Evolutionary conservation across 1,140 invertebrate species (phyloP), one percentile per base, ranked within the genome.

Genomic region (Pemphigus obesinymphae): DNA sequence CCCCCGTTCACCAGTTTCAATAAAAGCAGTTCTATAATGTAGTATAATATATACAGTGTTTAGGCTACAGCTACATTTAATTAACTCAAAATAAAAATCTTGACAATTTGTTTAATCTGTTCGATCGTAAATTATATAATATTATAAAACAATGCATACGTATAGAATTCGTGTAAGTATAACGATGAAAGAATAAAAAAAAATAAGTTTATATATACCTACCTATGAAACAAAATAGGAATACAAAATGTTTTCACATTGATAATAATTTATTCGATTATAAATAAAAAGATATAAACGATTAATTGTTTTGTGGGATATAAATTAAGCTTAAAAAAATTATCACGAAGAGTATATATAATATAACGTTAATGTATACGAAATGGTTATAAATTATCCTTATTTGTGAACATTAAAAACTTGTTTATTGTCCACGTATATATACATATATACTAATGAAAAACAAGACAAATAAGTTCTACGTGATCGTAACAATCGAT

Each of bases 381-480:
- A n/a, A 15, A 34, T 34, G 72, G 23, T 53, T 50, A 75, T 75
- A 75, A 50, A 75, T 75, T 50, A 75, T 48, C 45, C 72, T 50
- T 75, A 75, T 75, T 75, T 29, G 72, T 31, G 45, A 53, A 31
- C 72, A 75, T 50, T 53, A 75, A 10, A 50, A 75, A 75, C 72
- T 75, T 53, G 72, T 75, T 75, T 75, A 48, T 20, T 43, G 68
- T 43, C 37, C 70, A 29, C 11, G 45, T 75, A 3, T 8, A 8
- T 40, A 8, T 40, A 8, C 8, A 40, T 40, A 40, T 8, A 5
- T 40, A 48, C 45, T 10, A 11, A 75, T 75, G 72, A 50, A 75
- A 75, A 75, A 0, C 3, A 34, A 75, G 45, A 75, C 72, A 75
- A 75, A 75, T 75, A 50, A 75, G 72, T 17, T 75, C 72, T 75